Percentiles rank a stretch among this genome's conserved stretches.
Conservation (phyloP, 30 jellyfish, hydroid and myxozoan species). For the Cassiopea andromeda region DNA sequence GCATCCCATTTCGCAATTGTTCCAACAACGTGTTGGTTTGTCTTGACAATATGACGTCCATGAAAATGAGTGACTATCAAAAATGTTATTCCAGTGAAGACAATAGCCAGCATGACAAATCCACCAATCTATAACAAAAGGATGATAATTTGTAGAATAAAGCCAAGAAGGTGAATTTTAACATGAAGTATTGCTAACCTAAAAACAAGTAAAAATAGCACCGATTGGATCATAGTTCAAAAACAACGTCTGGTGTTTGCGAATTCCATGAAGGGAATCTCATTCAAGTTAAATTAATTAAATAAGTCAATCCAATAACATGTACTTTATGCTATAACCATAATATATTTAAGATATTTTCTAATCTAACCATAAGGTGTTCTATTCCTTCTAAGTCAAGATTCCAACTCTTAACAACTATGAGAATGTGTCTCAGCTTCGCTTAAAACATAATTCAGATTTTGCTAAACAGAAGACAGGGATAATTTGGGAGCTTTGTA, state of each 20-base stretch:
- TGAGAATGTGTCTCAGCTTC: no score
- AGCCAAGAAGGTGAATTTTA: neutral
- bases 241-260: no score
- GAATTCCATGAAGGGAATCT: no score
- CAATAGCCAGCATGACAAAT: constrained; percentile 59
- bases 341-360: no score
- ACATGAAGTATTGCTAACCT: neutral
- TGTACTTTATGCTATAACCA: no score
- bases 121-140: constrained; percentile 55
- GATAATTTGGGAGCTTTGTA: no score
- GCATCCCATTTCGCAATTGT: constrained; percentile 58
- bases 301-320: no score
- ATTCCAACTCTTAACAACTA: no score
- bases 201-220: no score
- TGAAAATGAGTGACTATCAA: constrained; percentile 62
- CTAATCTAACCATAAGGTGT: neutral
- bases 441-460: neutral
- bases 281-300: no score
- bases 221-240: no score
- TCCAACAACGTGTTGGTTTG: constrained; percentile 47
- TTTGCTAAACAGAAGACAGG: neutral
- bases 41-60: constrained; percentile 66
- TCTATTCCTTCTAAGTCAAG: neutral
- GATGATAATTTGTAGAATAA: neutral
- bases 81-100: constrained; percentile 52